Base-by-base conservation (phyloP, 2,888 invertebrate species). In the Cotesia congregata region DNA sequence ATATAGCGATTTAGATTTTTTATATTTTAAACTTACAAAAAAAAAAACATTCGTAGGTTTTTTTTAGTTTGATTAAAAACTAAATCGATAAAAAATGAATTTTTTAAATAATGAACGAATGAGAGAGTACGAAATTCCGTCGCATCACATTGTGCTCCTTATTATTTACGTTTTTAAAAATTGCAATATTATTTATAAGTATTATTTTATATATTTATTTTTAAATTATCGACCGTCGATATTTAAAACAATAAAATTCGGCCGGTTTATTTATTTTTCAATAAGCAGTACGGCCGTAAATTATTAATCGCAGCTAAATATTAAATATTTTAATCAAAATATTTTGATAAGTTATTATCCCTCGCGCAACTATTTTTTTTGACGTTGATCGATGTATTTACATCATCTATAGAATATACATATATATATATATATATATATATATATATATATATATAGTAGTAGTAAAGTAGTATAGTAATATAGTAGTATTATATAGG, bases 61-160 rank as follows among this genome's bases (percentile, higher is more conserved):
- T 41, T n/a, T 17, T 41, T 39, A 9, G 20, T 15, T 50, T 41
- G 41, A 41, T 17, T 15, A 41, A 7, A 20, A 65, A 20, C 38
- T 20, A 7, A 17, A 30, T 30, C 1, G 41, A 68, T 9, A 7
- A 67, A 39, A 15, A 41, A 68, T 7, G 20, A 41, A 68, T 59
- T 62, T 62, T 62, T 72, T 38, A 62, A 39, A 12, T 60, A 38
- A 41, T 41, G 20, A 41, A 17, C 50, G 68, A 68, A 40, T 17
- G 30, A 41, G 17, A 50, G 59, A 59, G 30, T 6, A 20, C n/a
- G 17, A 64, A 40, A 77, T 74, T 77, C 74, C 79, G 77, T 76
- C 79, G 75, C 65, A 77, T 76, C 67, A 61, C 72, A 61, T 20
- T 70, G 40, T 71, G 67, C 67, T 67, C 40, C 71, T 74, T 70